Evolutionary conservation across 2,113 vertebrate species (phyloP), one percentile per base, ranked within the genome.

Genomic region (Passer domesticus): DNA sequence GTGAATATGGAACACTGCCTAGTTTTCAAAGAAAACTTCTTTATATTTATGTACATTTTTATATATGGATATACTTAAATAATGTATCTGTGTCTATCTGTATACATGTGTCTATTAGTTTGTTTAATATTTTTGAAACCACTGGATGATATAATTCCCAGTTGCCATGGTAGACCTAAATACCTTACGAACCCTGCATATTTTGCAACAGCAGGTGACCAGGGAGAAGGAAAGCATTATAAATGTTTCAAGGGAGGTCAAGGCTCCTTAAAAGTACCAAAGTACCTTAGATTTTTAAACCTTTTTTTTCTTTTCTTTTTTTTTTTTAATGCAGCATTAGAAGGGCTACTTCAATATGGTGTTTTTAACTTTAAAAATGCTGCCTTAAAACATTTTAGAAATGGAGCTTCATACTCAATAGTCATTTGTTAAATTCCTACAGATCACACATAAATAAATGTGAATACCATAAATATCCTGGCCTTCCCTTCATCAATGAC

Each of bases 21-120:
- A 20, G 5, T 75, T 83, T 86, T 63, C 39, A 16, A 74, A 82
- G 47, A 63, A 55, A 68, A 7, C 1, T 27, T 69, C 5, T 59
- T 10, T 77, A 10, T 46, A 59, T 89, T 9, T 75, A 20, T 49
- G 9, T 50, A 5, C 7, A 33, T 74, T n/a, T 56, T 4, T 28
- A 18, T 46, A 12, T 55, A n/a, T 50, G 6, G 10, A 18, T 47
- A 16, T 56, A 25, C 4, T 43, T 75, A 49, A 31, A 53, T 14
- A 27, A 5, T 0, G 0, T 16, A 5, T 31, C 5, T 21, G 0
- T 43, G 4, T 37, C 28, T 66, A 8, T 28, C 33, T 60, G 23
- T 28, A 33, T 5, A 7, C 10, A 2, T 1, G 14, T 24, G 24
- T 53, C 43, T 66, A 9, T 33, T 73, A 53, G 33, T 75, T 84